Percentiles rank a stretch among this genome's conserved stretches.
These are phyloP conservation scores for Muricea muricata DNA, from an alignment of 92 coral and sea anemone genomes.

Conservation along the genomic window DNA sequence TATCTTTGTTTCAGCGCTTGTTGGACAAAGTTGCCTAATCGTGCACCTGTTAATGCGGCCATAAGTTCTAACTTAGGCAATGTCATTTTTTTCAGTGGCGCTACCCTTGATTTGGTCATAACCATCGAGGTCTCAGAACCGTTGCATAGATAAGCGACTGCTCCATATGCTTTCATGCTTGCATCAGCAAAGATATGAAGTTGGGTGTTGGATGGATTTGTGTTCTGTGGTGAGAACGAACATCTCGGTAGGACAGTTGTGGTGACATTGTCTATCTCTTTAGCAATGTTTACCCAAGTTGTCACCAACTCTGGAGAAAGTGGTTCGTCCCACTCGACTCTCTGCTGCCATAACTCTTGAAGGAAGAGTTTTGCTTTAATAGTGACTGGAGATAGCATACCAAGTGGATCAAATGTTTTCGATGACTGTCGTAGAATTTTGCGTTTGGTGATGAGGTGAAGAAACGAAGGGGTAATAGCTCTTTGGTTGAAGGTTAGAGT, in stretches of 20 bases:
- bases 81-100: conserved; percentile 37
- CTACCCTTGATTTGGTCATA: conserved; percentile 49
- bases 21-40: conserved; percentile 34
- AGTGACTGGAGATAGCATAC: conserved; percentile 48
- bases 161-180: conserved; percentile 68
- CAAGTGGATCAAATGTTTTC: conserved; percentile 54
- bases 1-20: conserved; percentile 15
- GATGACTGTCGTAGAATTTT: conserved; percentile 15
- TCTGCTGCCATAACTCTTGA: conserved; percentile 62
- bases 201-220: conserved; percentile 11
- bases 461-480: neutral
- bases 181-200: no score
- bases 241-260: no score
- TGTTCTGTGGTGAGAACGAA: no score
- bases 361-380: conserved; percentile 52
- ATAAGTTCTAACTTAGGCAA: conserved; percentile 45
- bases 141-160: conserved; percentile 49
- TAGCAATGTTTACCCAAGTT: no score
- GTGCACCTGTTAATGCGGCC: conserved; percentile 45
- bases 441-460: conserved; percentile 46
- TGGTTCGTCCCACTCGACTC: neutral
- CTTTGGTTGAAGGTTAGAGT: conserved; percentile 16
- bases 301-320: no score
- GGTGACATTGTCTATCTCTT: no score
- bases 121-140: conserved; percentile 43